These are phyloP conservation scores for Typhlomys cinereus DNA, from an alignment of 2,113 vertebrate genomes.

Conservation along the genomic window DNA sequence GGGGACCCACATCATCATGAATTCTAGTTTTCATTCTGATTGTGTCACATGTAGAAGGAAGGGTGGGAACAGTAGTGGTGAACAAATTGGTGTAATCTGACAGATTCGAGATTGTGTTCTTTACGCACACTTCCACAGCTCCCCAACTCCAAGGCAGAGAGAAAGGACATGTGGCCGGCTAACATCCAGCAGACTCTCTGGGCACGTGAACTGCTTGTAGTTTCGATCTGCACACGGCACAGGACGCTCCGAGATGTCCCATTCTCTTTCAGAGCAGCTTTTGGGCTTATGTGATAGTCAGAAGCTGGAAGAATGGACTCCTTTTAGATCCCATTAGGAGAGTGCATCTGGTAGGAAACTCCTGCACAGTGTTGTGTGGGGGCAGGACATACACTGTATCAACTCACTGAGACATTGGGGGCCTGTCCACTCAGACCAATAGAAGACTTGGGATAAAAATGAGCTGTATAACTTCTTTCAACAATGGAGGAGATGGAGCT, in stretches of 20 bases:
- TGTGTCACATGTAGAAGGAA: background rate
- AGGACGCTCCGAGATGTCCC: background rate
- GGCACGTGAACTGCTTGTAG: background rate
- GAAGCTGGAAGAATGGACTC: background rate
- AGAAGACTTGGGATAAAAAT: background rate
- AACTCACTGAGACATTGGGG: background rate
- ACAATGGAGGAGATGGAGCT: background rate
- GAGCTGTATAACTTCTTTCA: background rate
- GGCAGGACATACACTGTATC: background rate
- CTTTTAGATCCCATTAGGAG: background rate
- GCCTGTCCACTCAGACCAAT: background rate
- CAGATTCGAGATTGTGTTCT: background rate
- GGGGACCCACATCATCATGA: background rate
- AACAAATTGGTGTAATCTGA: background rate
- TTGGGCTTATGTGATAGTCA: background rate
- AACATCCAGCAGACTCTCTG: background rate
- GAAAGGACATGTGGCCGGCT: too few relatives aligned
- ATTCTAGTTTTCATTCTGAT: background rate
- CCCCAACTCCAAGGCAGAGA: background rate
- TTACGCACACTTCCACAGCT: background rate
- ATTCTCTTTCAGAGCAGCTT: background rate
- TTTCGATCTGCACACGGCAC: background rate
- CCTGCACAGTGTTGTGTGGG: background rate
- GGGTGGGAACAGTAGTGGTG: background rate
- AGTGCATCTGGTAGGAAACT: background rate